Conservation (phyloP, 2,113 vertebrate genomes). For the Coracopsis vasa region DNA sequence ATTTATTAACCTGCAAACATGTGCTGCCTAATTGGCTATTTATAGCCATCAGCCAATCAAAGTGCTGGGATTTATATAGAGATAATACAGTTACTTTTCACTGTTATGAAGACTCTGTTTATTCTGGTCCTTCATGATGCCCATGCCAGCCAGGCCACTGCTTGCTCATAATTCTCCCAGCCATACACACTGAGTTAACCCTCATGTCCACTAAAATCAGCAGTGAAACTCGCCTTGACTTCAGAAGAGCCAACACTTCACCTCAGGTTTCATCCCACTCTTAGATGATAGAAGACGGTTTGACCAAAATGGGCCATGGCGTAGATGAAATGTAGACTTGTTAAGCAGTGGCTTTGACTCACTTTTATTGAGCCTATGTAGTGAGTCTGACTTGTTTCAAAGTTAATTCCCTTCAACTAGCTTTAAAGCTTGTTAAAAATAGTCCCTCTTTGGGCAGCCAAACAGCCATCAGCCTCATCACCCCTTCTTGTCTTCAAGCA, state of each 20-base stretch:
- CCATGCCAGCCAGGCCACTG: background rate
- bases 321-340: background rate
- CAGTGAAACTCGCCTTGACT: background rate
- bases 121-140: background rate
- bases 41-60: background rate
- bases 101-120: background rate
- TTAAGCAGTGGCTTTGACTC: background rate
- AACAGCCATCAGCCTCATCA: background rate
- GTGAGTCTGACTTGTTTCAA: background rate
- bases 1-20: background rate
- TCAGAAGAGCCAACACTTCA: background rate
- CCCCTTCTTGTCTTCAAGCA: background rate
- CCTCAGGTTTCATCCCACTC: background rate
- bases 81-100: background rate
- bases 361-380: background rate
- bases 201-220: background rate
- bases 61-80: background rate
- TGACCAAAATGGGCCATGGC: background rate
- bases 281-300: background rate
- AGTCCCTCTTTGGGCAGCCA: background rate
- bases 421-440: constrained; percentile 15
- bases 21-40: background rate
- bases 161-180: background rate
- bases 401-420: background rate
- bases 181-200: background rate